These are phyloP conservation scores for Drosophila atripex DNA, from an alignment of 2,888 invertebrate genomes.

Conservation along the genomic window DNA sequence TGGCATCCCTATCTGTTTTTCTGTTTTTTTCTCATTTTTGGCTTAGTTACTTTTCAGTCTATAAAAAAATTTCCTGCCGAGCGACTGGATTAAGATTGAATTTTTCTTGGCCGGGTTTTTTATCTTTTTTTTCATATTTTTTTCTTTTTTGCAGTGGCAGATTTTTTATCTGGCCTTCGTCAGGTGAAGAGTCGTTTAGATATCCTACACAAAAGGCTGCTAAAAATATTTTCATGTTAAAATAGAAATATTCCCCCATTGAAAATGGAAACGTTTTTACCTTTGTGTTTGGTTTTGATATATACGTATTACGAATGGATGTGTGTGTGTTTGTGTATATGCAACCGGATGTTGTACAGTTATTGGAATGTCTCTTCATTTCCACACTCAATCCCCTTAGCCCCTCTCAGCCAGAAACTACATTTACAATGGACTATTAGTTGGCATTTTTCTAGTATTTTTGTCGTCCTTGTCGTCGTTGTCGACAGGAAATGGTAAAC, in stretches of 20 bases:
- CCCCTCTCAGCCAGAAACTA: slow-evolving; percentile 4
- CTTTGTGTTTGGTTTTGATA: slow-evolving; percentile 53
- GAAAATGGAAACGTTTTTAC: slow-evolving; percentile 74
- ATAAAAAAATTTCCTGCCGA: slow-evolving; percentile 38
- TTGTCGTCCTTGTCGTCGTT: slow-evolving; percentile 16
- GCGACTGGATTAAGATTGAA: slow-evolving; percentile 74
- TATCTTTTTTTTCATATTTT: slow-evolving; percentile 12
- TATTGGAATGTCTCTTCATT: slow-evolving; percentile 71
- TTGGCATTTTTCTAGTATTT: slow-evolving; percentile 58
- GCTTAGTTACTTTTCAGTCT: slow-evolving; percentile 55
- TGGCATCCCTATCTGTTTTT: slow-evolving; percentile 24
- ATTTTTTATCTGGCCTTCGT: slow-evolving; percentile 55
- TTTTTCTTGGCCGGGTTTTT: slow-evolving; percentile 42
- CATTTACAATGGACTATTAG: slow-evolving; percentile 68
- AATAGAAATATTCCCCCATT: slow-evolving; percentile 74
- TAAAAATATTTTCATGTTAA: slow-evolving; percentile 73
- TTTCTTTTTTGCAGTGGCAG: slow-evolving; percentile 26
- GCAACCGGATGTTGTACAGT: slow-evolving; percentile 73
- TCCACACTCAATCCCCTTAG: slow-evolving; percentile 10
- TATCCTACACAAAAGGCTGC: slow-evolving; percentile 55
- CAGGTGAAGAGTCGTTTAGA: slow-evolving; percentile 65
- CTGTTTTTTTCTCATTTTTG: neutral
- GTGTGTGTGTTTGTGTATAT: slow-evolving; percentile 25
- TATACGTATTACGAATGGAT: neutral
- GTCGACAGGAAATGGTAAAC: slow-evolving; percentile 69